Base-by-base conservation (phyloP, 1,140 invertebrate genomes). In the Trichoplusia ni region DNA sequence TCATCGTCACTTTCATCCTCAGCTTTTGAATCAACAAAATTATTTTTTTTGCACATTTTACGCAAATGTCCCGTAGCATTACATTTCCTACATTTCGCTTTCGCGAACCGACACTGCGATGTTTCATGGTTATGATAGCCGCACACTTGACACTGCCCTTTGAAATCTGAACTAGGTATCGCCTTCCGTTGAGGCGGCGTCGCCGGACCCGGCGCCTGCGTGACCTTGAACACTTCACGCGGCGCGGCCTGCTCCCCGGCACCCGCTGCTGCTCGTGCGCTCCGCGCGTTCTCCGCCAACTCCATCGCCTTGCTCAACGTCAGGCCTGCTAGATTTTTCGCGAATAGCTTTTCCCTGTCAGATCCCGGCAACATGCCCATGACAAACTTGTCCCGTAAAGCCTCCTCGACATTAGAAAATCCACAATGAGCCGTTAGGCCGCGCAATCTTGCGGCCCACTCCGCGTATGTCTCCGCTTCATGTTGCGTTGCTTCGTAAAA, bases 381-480 rank as follows among this genome's bases (percentile, higher is more conserved):
- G 0, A 78, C 56, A 16, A 78, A 75, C 1, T 35, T 38, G 18
- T 73, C 70, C 0, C 70, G 65, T 3, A 75, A 27, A n/a, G n/a
- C n/a, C 9, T 47, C 69, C 23, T 77, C 72, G 0, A 69, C 38
- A 19, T 71, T 64, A 0, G n/a, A 4, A 25, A 79, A 79, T 0
- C 11, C 25, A 31, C 71, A 77, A 6, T 63, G 14, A 81, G 47
- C 21, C 75, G n/a, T n/a, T n/a, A n/a, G n/a, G n/a, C n/a, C n/a
- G n/a, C n/a, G n/a, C n/a, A n/a, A n/a, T n/a, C n/a, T 56, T 1
- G 74, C 74, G 0, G 68, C 75, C 70, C 77, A 75, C 19, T 76
- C 66, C 0, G 70, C 7, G 13, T 47, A 49, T 3, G 61, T 46
- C 23, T 75, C 77, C 1, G 16, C 47, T 5, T 21, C 1, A 8